Evolutionary conservation across 2,113 vertebrate species (phyloP).

Genomic region (Arenaria interpres): DNA sequence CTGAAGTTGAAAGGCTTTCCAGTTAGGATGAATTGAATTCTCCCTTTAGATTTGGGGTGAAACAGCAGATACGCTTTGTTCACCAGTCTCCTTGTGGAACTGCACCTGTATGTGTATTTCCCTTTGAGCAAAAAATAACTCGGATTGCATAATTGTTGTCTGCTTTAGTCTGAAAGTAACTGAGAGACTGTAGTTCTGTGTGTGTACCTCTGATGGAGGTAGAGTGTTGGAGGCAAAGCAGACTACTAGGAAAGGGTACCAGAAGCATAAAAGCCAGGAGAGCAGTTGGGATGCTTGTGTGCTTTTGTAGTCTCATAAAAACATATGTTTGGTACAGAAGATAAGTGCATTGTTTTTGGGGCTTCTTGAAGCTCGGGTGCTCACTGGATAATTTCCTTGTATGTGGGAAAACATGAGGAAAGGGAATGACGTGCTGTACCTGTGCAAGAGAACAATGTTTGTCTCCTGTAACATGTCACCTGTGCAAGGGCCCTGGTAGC

Average conservation of each 20-base stretch:
- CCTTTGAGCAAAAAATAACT: background rate
- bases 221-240: background rate
- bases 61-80: background rate
- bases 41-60: background rate
- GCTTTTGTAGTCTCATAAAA: background rate
- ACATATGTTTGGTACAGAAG: background rate
- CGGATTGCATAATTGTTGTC: background rate
- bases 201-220: background rate
- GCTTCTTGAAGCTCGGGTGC: background rate
- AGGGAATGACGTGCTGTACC: background rate
- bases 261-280: background rate
- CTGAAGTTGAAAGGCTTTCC: background rate
- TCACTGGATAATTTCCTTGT: background rate
- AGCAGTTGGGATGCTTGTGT: background rate
- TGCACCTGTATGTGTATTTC: background rate
- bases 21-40: background rate
- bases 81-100: background rate
- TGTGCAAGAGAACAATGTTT: background rate
- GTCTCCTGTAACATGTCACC: background rate
- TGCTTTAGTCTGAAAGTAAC: background rate
- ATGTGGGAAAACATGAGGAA: background rate
- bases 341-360: background rate
- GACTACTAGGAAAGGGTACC: background rate
- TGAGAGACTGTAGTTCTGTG: background rate
- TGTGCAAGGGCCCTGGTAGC: background rate